Conservation (phyloP, 2,888 invertebrate species). For the Andrena bicolor region DNA sequence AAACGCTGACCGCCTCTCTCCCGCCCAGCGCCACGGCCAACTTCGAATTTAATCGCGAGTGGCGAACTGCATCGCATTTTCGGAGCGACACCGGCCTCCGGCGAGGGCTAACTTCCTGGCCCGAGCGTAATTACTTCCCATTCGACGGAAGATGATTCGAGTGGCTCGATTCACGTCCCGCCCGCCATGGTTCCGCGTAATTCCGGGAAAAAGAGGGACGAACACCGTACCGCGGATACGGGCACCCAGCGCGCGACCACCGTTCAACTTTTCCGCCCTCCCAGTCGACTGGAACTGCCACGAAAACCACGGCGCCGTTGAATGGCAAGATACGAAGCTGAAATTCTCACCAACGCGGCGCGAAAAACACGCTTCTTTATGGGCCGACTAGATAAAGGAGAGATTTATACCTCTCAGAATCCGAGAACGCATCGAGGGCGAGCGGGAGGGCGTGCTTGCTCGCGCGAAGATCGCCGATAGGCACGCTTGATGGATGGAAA, state of each 20-base stretch:
- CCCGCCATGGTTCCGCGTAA: neutral
- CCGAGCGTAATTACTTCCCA: slow-evolving; percentile 22
- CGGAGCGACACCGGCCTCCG: neutral
- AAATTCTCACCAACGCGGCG: slow-evolving; percentile 17
- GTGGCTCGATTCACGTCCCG: neutral
- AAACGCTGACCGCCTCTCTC: slow-evolving; percentile 11
- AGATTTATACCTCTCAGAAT: slow-evolving; percentile 66
- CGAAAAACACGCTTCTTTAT: slow-evolving; percentile 55
- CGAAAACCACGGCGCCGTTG: slow-evolving; percentile 10
- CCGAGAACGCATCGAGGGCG: slow-evolving; percentile 47
- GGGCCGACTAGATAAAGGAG: slow-evolving; percentile 56
- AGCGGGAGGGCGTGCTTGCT: slow-evolving; percentile 42
- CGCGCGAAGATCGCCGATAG: slow-evolving; percentile 61
- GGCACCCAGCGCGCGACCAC: neutral
- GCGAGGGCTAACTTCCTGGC: slow-evolving; percentile 12
- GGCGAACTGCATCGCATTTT: slow-evolving; percentile 20
- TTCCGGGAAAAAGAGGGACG: neutral
- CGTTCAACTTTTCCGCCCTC: neutral
- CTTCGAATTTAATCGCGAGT: slow-evolving; percentile 15
- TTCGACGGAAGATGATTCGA: slow-evolving; percentile 8
- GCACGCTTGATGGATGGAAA: slow-evolving; percentile 68
- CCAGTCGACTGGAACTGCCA: no score
- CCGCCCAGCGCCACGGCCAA: neutral
- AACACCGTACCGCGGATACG: neutral
- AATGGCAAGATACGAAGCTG: neutral